phyloP scores from a whole-genome alignment of 2,888 invertebrate genomes.

The Limenitis camilla region DNA sequence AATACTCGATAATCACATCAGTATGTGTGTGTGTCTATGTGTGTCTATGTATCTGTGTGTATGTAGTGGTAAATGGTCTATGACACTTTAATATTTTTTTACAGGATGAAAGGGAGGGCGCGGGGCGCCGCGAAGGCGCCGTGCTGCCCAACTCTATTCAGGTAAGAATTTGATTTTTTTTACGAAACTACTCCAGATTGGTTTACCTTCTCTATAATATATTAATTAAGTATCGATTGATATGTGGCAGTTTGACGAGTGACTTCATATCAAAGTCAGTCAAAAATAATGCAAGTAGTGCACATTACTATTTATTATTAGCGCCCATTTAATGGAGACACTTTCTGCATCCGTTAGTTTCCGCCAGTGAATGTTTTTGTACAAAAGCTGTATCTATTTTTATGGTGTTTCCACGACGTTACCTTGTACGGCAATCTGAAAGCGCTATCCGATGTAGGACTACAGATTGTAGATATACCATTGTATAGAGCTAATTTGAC shows the following conservation, averaged over 20 bases:
- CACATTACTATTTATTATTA: no score
- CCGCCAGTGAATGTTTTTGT: neutral
- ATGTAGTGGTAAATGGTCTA: no score
- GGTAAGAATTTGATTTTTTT: conserved; percentile 49
- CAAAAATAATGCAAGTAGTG: no score
- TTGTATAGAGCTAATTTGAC: conserved; percentile 22
- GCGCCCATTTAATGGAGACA: no score
- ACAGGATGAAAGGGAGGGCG: conserved; percentile 82
- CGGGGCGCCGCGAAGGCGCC: conserved; percentile 79
- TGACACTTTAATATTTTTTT: conserved; percentile 48
- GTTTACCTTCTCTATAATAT: no score
- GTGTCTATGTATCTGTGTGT: no score
- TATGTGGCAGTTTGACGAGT: no score
- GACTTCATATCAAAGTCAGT: no score
- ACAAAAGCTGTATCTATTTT: neutral
- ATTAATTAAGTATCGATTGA: no score
- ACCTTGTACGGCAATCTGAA: neutral
- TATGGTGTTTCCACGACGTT: conserved; percentile 2
- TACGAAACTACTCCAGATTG: neutral
- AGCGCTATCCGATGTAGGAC: neutral
- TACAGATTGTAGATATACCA: neutral
- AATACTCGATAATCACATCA: no score
- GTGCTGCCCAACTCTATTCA: conserved; percentile 78
- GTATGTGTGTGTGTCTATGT: no score
- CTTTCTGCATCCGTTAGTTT: no score